Evolutionary conservation across 35 echinoderm and acorn worm genomes (phyloP).

Genomic region (Acanthaster planci): DNA sequence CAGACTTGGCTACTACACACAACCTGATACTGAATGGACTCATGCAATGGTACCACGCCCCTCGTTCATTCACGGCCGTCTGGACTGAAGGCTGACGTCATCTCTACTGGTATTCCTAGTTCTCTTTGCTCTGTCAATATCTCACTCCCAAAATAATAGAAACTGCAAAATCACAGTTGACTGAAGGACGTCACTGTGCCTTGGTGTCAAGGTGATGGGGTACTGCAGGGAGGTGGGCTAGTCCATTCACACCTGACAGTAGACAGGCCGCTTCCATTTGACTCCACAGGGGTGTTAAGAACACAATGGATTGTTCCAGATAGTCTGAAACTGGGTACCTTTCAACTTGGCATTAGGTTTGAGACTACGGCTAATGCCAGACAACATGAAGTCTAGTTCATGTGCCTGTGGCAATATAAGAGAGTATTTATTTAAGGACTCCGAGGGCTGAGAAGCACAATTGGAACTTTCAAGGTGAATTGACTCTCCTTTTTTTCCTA

Average conservation of each 20-base stretch:
- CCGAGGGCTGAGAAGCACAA: not conserved
- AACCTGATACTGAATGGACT: not conserved
- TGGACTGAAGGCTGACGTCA: constrained; percentile 9
- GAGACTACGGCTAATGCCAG: not conserved
- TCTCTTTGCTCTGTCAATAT: not conserved
- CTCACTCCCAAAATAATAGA: not conserved
- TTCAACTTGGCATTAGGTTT: not conserved
- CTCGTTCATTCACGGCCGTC: not conserved
- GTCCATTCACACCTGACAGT: constrained; percentile 11
- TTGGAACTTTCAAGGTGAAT: not conserved
- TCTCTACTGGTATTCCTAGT: not conserved
- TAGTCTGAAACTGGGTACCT: not conserved
- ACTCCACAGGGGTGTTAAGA: constrained; percentile 1
- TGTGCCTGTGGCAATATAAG: not conserved
- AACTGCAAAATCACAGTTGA: not conserved
- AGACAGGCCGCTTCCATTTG: constrained; percentile 17
- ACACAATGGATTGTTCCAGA: constrained; percentile 23
- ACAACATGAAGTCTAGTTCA: not conserved
- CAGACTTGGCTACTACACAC: not conserved
- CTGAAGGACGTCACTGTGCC: not conserved
- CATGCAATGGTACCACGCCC: not conserved
- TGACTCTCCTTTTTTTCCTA: not conserved
- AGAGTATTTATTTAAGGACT: not conserved
- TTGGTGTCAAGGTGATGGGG: constrained; percentile 12
- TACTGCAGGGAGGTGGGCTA: not conserved